Evolutionary conservation across 2,888 invertebrate species (phyloP), one percentile per base, ranked within the genome.

Genomic region (Metellina segmentata): DNA sequence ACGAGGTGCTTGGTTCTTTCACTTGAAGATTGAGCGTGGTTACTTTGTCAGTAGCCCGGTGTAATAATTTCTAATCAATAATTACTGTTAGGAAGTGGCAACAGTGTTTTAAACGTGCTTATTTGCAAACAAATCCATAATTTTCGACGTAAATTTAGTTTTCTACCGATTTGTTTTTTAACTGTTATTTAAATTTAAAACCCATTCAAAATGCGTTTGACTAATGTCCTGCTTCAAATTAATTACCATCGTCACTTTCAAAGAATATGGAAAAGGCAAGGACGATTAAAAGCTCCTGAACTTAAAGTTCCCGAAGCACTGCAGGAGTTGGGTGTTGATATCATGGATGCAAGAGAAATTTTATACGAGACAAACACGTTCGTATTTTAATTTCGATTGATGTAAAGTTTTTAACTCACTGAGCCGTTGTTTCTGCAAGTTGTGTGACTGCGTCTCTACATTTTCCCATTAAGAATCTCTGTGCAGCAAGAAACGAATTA

Each of bases 211-310:
- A 97, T 97, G 97, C 96, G 96, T 94, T 94, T 97, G 72, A 96
- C 97, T 16, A 95, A 95, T 92, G 95, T 96, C 92, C 95, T 97
- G 93, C 96, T 95, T 90, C 95, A 96, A 53, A 97, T 97, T 94
- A 97, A 97, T 94, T 96, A 97, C 93, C 97, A 96, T 77, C 96
- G 97, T 95, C 96, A 96, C 95, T 96, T 97, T 93, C 96, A 96
- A 94, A 96, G 96, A 93, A 96, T 97, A 94, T 98, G 98, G 98
- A 95, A 96, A 93, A 94, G 96, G 4, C 96, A 97, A 95, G 96
- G 97, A 0, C 96, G 96, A 94, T 96, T 96, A 93, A 95, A 95
- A 91, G 95, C 96, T 0, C 93, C 95, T 7, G 96, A 97, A 83
- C 96, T 96, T 4, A 95, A 95, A 0, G 95, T 96, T 0, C 96